Base-by-base conservation (phyloP, 2,113 vertebrate genomes). In the Tragelaphus imberbis region DNA sequence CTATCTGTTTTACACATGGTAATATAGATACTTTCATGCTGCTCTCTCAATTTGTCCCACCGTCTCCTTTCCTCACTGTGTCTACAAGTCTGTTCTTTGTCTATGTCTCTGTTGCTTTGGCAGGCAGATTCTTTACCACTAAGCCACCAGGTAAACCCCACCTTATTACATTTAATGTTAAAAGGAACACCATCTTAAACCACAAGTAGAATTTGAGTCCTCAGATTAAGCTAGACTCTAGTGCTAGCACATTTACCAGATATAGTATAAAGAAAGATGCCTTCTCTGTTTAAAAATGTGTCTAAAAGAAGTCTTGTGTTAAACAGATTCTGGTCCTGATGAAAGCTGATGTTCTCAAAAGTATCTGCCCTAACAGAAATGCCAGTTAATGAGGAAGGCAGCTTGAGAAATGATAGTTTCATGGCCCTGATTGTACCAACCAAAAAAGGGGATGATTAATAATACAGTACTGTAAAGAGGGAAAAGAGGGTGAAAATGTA, bases 141-240 rank as follows among this genome's bases (percentile, higher is more conserved):
- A 23, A 77, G 40, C 40, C 40, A 77, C 40, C 71, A 27, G 40
- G 40, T 3, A 44, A 77, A 40, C 40, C 40, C 23, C 40, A 77
- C 23, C 6, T 77, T 77, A 96, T 96, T 96, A 94, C 30, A 84
- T 49, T 94, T 85, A 95, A 94, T 14, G 4, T 79, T 95, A 88
- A 94, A 89, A 96, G 80, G 51, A 97, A 79, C 40, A 95, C 80
- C 93, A 97, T 53, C 75, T 95, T 90, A 82, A 91, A 51, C 27
- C 79, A 97, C 56, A 95, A 94, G 63, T 56, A 90, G 63, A 96
- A 97, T 88, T 94, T 91, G 91, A 96, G 59, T 82, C n/a, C 88
- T 96, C 65, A 92, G 87, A 94, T 63, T 91, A 96, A 92, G 44
- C 19, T 51, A 91, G 53, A 33, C 86, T 96, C 51, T 93, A 36